Conservation (phyloP, 2,888 invertebrate genomes). For the Drosophila falleni region DNA sequence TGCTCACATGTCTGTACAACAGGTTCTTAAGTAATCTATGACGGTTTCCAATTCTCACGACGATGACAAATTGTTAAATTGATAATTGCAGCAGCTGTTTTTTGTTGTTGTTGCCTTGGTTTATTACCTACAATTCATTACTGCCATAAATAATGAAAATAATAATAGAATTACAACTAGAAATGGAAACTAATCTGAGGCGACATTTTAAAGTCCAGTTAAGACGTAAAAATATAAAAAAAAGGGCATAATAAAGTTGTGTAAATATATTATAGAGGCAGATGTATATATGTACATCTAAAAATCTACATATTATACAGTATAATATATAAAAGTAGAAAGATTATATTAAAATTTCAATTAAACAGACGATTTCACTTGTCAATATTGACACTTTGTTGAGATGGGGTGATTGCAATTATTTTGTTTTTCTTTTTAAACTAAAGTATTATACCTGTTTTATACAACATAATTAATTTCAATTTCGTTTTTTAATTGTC, state of each 20-base stretch:
- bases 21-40: slow-evolving; percentile 16
- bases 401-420: neutral
- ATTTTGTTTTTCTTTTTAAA: no score
- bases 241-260: slow-evolving; percentile 1
- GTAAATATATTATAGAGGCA: neutral
- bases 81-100: slow-evolving; percentile 20
- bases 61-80: slow-evolving; percentile 23
- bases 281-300: neutral
- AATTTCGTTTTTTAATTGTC: no score
- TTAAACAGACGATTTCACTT: neutral
- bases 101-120: neutral
- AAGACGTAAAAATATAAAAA: slow-evolving; percentile 5
- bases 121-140: slow-evolving; percentile 37
- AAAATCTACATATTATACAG: neutral
- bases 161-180: slow-evolving; percentile 12
- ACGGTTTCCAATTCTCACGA: slow-evolving; percentile 21
- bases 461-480: no score
- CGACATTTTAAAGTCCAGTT: slow-evolving; percentile 24
- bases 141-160: slow-evolving; percentile 41
- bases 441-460: no score
- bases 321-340: neutral
- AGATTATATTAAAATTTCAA: neutral
- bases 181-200: slow-evolving; percentile 36
- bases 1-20: neutral
- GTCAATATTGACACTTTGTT: neutral